Base-by-base conservation (phyloP, 2,888 invertebrate genomes). In the Ganaspis brasiliensis region DNA sequence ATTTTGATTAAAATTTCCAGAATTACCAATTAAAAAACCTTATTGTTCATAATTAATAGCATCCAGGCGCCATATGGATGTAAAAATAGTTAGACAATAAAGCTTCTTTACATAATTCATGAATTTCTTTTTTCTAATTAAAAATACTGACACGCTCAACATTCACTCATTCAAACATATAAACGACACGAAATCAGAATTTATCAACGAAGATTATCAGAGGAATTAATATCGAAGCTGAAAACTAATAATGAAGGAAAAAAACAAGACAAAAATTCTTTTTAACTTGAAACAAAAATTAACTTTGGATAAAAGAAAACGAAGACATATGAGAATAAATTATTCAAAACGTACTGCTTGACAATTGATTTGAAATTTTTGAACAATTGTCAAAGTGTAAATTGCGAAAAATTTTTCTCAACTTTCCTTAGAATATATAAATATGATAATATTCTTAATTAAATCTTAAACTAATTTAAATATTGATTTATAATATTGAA, bases 341-440 rank as follows among this genome's bases (percentile, higher is more conserved):
- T 83, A 79, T 76, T 86, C 84, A 85, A 81, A 83, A 86, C 83
- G 80, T 84, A 86, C 82, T 57, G 76, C 82, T 79, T 83, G 85
- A 80, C 84, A 87, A 87, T 77, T 73, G 81, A 75, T 40, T 72
- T 73, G 73, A 72, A 70, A 72, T 61, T 63, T 55, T 63, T 19
- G 71, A 81, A 70, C 81, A 77, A 82, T 78, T 85, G 84, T 75
- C 87, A 83, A 81, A 61, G 80, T 81, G 84, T 86, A 86, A 83
- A 86, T 82, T 72, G 82, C 83, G 80, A 87, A 86, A 87, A 87
- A 86, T 85, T 85, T 83, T 86, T 86, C 82, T 81, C 52, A 80
- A 73, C 61, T 24, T 37, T 76, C 45, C 72, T 63, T 52, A 40
- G n/a, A n/a, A n/a, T n/a, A n/a, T n/a, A n/a, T n/a, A n/a, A n/a